phyloP scores from a whole-genome alignment of 2,113 vertebrate genomes.

The Theropithecus gelada region DNA sequence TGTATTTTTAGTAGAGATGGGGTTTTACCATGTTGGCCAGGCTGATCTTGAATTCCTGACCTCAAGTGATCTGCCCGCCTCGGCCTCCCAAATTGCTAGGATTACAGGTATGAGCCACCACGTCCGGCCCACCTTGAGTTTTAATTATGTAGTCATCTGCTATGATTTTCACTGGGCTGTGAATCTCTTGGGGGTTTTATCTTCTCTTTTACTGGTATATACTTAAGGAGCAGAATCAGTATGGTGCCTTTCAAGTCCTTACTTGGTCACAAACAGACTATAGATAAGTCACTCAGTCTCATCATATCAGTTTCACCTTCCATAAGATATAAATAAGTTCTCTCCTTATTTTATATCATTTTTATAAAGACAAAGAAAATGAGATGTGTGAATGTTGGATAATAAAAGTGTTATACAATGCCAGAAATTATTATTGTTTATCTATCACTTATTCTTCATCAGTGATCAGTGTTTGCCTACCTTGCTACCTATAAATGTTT shows the following conservation, averaged over 20 bases:
- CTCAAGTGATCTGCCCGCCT: no score
- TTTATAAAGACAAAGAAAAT: slow-evolving; percentile 4
- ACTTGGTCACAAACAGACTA: background rate
- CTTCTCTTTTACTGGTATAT: background rate
- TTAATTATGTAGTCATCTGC: background rate
- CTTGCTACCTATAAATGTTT: background rate
- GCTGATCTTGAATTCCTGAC: no score
- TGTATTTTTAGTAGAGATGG: no score
- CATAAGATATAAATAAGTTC: background rate
- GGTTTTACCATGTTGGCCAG: no score
- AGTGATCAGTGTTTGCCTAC: background rate
- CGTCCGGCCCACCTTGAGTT: background rate
- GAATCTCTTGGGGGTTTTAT: background rate
- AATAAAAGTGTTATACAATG: background rate
- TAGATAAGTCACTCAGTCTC: background rate
- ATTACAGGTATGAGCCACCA: no score
- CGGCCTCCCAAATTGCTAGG: no score
- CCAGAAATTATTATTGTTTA: background rate
- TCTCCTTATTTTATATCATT: background rate
- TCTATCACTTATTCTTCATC: background rate
- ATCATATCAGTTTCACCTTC: background rate
- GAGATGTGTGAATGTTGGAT: background rate
- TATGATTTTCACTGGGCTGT: background rate
- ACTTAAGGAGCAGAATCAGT: background rate
- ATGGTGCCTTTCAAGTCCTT: background rate